phyloP scores from a whole-genome alignment of 2,113 vertebrate genomes.

The Melanocharis versteri region DNA sequence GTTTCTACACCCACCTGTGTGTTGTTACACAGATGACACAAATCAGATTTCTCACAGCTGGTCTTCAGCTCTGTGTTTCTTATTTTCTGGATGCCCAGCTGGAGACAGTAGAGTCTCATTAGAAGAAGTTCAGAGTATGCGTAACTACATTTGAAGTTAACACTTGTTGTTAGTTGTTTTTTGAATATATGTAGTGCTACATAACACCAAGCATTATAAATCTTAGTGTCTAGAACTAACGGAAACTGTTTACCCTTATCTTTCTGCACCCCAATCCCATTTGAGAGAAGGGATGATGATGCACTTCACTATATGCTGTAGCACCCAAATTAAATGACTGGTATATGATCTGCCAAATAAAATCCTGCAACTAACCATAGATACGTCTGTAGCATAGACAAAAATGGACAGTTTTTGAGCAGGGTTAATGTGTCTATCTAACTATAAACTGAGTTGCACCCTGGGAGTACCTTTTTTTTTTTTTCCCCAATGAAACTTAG shows the following conservation, averaged over 20 bases:
- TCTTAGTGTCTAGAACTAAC: background rate
- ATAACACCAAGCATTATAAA: background rate
- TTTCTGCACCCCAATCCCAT: background rate
- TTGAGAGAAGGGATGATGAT: background rate
- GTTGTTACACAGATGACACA: background rate
- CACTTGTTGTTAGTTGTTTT: background rate
- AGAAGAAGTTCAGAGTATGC: background rate
- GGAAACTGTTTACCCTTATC: background rate
- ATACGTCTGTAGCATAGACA: background rate
- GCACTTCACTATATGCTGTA: background rate
- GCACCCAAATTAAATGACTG: background rate
- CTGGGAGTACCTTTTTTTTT: background rate
- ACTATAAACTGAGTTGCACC: background rate
- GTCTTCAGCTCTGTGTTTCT: background rate
- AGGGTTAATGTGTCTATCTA: background rate
- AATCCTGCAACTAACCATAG: background rate
- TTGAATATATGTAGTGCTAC: background rate
- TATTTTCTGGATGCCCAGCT: background rate
- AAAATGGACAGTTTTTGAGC: background rate
- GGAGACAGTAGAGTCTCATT: background rate
- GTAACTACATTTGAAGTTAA: background rate
- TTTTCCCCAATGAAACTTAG: background rate
- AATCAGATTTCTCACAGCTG: background rate
- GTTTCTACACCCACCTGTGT: background rate
- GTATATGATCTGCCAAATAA: background rate